Base-by-base conservation (phyloP, 2,888 invertebrate genomes). In the Agrotis puta region DNA sequence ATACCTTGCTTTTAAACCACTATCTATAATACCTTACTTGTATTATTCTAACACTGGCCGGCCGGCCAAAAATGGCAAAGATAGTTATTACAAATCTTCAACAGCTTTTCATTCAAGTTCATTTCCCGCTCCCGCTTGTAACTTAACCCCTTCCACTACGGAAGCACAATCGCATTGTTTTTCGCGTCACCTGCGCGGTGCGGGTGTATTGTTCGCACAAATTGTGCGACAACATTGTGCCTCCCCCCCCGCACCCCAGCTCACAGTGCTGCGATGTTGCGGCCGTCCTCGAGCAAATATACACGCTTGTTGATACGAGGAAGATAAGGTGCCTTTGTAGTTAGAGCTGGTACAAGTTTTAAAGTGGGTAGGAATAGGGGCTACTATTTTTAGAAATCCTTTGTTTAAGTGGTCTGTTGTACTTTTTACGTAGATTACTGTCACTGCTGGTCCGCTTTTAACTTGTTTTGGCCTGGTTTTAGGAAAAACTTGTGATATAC, bases 121-220 rank as follows among this genome's bases (percentile, higher is more conserved):
- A n/a, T 20, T 33, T 14, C 1, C 7, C 48, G 33, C 62, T 33
- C 3, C 2, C 20, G 56, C 61, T 70, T 9, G 6, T 70, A 9
- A 65, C 70, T 53, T 48, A 14, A 0, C 54, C 59, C n/a, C n/a
- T 0, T 7, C 11, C 14, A 1, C 22, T 20, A 18, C 61, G 43
- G 56, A 27, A 72, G 57, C 56, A 85, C 72, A 85, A 76, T 83
- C 59, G 66, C 68, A 72, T 80, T 83, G 85, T 78, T 77, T 74
- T 61, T 54, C 57, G 54, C 74, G 71, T 72, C 70, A 81, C 74
- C 75, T 83, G 79, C 56, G 76, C 76, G 73, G 67, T 70, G 78
- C 80, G 79, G 80, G 82, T 79, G 69, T 59, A 82, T 80, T 80
- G 80, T 82, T 67, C 75, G 58, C 14, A 27, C 66, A 62, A 82